Conservation (phyloP, 2,888 invertebrate genomes). For the Oscheius sp. region DNA sequence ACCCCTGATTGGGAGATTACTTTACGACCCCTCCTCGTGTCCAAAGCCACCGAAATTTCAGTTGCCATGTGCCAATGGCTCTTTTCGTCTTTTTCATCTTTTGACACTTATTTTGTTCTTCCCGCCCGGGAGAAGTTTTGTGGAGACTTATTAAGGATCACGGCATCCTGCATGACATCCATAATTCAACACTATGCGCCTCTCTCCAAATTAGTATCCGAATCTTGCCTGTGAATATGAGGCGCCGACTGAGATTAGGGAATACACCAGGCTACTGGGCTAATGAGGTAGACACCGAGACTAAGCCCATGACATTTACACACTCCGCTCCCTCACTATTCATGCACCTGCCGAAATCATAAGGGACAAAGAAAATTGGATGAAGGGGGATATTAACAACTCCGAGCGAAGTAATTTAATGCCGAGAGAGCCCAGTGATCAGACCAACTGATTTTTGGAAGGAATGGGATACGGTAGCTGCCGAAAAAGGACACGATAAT, state of each 20-base stretch:
- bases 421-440: too few relatives aligned
- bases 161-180: slow-evolving; percentile 27
- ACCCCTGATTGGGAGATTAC: slow-evolving; percentile 36
- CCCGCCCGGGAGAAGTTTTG: not conserved
- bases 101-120: not conserved
- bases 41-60: not conserved
- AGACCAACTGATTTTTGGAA: slow-evolving; percentile 2
- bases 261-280: slow-evolving; percentile 33
- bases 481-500: too few relatives aligned
- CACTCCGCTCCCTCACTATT: not conserved
- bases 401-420: too few relatives aligned
- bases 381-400: not conserved
- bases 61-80: not conserved
- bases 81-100: not conserved
- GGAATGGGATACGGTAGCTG: not conserved
- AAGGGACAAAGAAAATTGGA: slow-evolving; percentile 1
- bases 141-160: slow-evolving; percentile 32
- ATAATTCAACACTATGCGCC: slow-evolving; percentile 38
- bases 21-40: slow-evolving; percentile 9
- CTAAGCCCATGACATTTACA: slow-evolving; percentile 17
- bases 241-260: slow-evolving; percentile 37
- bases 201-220: slow-evolving; percentile 39
- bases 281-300: slow-evolving; percentile 29
- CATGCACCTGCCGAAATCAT: slow-evolving; percentile 33
- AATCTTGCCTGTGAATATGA: slow-evolving; percentile 34